These are phyloP conservation scores for Tigriopus japonicus DNA, from an alignment of 1,140 invertebrate genomes.

Conservation along the genomic window DNA sequence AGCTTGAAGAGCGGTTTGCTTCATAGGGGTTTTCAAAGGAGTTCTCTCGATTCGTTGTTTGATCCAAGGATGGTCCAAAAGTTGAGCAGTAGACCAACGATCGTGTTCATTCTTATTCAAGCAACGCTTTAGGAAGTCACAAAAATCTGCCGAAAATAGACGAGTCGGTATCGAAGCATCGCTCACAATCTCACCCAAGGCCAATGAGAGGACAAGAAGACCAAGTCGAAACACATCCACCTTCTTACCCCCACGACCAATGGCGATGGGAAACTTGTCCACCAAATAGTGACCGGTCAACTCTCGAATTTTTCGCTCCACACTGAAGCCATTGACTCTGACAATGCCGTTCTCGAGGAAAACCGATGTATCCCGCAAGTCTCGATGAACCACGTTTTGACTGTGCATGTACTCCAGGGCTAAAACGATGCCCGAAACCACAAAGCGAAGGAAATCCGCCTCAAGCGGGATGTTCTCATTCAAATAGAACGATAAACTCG, in stretches of 20 bases:
- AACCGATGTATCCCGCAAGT: constrained; percentile 42
- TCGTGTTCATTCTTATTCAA: constrained; percentile 39
- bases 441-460: constrained; percentile 38
- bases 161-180: constrained; percentile 31
- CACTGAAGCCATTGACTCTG: constrained; percentile 43
- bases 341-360: constrained; percentile 34
- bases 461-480: constrained; percentile 34
- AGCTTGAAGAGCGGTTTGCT: constrained; percentile 1
- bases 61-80: constrained; percentile 35
- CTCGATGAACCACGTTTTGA: constrained; percentile 56
- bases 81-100: constrained; percentile 44
- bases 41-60: constrained; percentile 24
- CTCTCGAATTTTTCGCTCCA: constrained; percentile 41
- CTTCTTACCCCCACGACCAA: constrained; percentile 45
- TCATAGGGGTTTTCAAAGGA: constrained; percentile 1
- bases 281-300: constrained; percentile 23
- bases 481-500: constrained; percentile 31
- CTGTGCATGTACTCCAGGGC: constrained; percentile 49
- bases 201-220: constrained; percentile 34
- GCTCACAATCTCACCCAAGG: constrained; percentile 29
- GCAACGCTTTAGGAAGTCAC: constrained; percentile 31
- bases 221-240: constrained; percentile 48
- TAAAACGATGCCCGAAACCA: constrained; percentile 40
- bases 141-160: constrained; percentile 33
- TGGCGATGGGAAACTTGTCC: constrained; percentile 28